A percentile compares a stretch with the other conserved stretches of the same genome.
Evolutionary conservation across 1,140 invertebrate species (phyloP).

Genomic region (Probaryconus sp.): DNA sequence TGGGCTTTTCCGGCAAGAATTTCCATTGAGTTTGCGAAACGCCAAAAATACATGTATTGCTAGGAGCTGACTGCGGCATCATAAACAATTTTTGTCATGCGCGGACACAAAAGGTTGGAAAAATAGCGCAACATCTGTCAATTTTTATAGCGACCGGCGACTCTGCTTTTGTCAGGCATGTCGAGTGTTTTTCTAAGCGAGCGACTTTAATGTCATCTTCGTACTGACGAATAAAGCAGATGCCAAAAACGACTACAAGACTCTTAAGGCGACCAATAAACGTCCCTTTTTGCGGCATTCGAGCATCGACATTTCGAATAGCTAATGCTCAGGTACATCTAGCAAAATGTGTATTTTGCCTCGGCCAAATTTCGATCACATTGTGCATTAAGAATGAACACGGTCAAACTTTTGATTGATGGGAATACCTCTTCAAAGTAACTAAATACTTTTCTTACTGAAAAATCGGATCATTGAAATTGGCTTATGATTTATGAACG

Average conservation of each 20-base stretch:
- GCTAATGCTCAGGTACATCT: constrained; percentile 34
- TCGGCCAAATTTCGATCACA: constrained; percentile 22
- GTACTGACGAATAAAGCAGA: constrained; percentile 61
- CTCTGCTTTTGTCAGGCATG: constrained; percentile 52
- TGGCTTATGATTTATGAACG: no score
- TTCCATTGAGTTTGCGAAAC: neutral
- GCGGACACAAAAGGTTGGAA: constrained; percentile 42
- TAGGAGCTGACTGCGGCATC: constrained; percentile 36
- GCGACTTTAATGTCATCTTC: constrained; percentile 57
- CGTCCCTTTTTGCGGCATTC: constrained; percentile 49
- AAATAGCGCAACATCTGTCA: constrained; percentile 60
- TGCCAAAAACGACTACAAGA: constrained; percentile 61
- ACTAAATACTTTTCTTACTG: constrained; percentile 55
- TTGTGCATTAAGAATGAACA: constrained; percentile 8
- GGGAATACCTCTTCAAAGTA: constrained; percentile 23
- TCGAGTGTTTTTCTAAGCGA: constrained; percentile 61
- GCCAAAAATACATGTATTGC: constrained; percentile 37
- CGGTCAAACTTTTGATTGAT: constrained; percentile 34
- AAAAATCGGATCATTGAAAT: no score
- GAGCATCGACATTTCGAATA: constrained; percentile 55
- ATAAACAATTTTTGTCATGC: constrained; percentile 55
- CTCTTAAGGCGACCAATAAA: constrained; percentile 56
- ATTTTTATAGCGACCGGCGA: constrained; percentile 46
- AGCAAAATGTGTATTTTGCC: constrained; percentile 44
- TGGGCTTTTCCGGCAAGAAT: constrained; percentile 13